Base-by-base conservation (phyloP, 2,888 invertebrate genomes). In the Erebia ligea region DNA sequence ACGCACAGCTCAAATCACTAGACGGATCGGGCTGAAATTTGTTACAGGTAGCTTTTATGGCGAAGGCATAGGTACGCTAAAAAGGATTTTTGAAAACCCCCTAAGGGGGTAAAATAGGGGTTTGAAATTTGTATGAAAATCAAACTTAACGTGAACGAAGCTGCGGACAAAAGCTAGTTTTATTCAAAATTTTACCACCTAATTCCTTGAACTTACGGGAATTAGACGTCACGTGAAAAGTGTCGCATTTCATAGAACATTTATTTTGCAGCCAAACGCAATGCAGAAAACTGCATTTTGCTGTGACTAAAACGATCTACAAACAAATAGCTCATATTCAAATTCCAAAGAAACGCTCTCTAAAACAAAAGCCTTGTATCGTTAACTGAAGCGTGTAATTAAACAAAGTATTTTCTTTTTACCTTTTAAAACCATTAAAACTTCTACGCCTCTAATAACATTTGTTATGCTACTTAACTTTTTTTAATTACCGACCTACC, bases 321-420 rank as follows among this genome's bases (percentile, higher is more conserved):
- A 19, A 34, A 62, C 54, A 74, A 68, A 70, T 68, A 45, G 70
- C 63, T 69, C 68, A 73, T 71, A 73, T 71, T 69, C 56, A 73
- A 73, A 71, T 75, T 69, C 67, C 54, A 52, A 68, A 66, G 52
- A 72, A 78, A 78, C 80, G 80, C 82, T 76, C 72, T 70, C 76
- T 84, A 80, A 83, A 83, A 80, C 79, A 82, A 84, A 83, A 84
- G 78, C 79, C 79, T 69, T 84, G 82, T 84, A 79, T 68, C 67
- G 75, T 73, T 73, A 76, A 70, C 76, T 76, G 72, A 70, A 73
- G 73, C 80, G 75, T 79, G 72, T 77, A 78, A 80, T 79, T 78
- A 76, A 76, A 71, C 73, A 67, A 75, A 76, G 72, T 70, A 69
- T 73, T 74, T 76, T 69, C 69, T 67, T 72, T 72, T 72, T 59